Base-by-base conservation (phyloP, 1,140 invertebrate genomes). In the Copidosoma floridanum region DNA sequence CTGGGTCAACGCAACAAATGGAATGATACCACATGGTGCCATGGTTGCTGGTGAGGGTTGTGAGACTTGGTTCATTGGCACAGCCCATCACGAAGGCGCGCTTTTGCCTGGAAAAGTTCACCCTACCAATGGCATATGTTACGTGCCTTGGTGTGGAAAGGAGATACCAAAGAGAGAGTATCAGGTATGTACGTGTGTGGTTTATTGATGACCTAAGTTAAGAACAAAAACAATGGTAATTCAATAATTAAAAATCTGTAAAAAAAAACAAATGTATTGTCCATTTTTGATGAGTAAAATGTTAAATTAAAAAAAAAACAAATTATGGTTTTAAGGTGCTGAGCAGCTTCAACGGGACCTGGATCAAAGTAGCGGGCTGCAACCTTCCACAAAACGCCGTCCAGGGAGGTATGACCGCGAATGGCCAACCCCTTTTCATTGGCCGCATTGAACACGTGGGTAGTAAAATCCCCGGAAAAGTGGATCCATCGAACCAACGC, bases 31-130 rank as follows among this genome's bases (percentile, higher is more conserved):
- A 1, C 85, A 84, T 53, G 88, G 89, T 3, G 82, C 92, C 4
- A 81, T 84, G 12, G 90, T 88, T 2, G 92, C 91, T 26, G 83
- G 87, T 12, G 84, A 88, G 65, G 86, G 87, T 11, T 87, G 83
- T 0, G 91, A 92, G 72, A 81, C 86, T 8, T 70, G 92, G 32
- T 93, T 85, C 69, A n/a, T 94, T 11, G 88, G 85, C 2, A 81
- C 91, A 57, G 88, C 88, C 4, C 71, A 76, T 27, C 88, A 91
- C 61, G 87, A 92, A 68, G 90, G 89, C 27, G 89, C 86, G 41
- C 69, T 90, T 5, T 82, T 93, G 63, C 91, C 91, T 60, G 92
- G 92, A 32, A 94, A 94, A 77, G 75, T 90, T 7, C 82, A 87
- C 38, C 81, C 85, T 0, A 85, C 86, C 2, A 89, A 93, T 68